Evolutionary conservation across 2,888 invertebrate genomes (phyloP).

Genomic region (Leucania comma): DNA sequence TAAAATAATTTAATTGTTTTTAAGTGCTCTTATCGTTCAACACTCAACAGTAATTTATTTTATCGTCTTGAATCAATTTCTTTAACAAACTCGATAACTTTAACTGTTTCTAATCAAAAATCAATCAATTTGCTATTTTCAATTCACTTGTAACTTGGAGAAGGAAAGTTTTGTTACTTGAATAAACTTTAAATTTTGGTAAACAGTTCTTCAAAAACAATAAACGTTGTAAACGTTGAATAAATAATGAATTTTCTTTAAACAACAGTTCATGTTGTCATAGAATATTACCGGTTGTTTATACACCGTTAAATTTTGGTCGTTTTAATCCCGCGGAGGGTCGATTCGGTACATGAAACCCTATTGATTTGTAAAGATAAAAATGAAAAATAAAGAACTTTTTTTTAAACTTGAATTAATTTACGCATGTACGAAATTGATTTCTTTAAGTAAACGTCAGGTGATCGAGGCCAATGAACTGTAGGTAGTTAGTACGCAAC

Average conservation of each 20-base stretch:
- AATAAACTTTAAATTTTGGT: slow-evolving; percentile 32
- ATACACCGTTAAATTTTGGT: no score
- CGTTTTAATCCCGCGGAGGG: no score
- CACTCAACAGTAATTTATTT: slow-evolving; percentile 47
- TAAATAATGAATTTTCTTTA: no score
- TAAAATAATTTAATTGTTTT: slow-evolving; percentile 43
- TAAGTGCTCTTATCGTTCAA: slow-evolving; percentile 38
- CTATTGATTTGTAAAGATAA: no score
- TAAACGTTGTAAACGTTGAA: background rate
- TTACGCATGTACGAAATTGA: no score
- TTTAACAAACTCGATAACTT: slow-evolving; percentile 56
- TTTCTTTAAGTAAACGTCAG: no score
- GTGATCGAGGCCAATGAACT: no score
- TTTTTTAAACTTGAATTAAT: no score
- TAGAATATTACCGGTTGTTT: background rate
- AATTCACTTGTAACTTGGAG: slow-evolving; percentile 22
- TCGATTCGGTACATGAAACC: no score
- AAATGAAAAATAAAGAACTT: no score
- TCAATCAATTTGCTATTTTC: slow-evolving; percentile 46
- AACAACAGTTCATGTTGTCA: background rate
- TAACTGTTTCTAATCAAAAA: slow-evolving; percentile 48
- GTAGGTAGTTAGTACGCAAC: no score
- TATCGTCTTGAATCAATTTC: slow-evolving; percentile 44
- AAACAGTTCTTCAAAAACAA: slow-evolving; percentile 32
- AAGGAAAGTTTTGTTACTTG: slow-evolving; percentile 20